Percentiles rank a stretch among this genome's conserved stretches.
These are phyloP conservation scores for Stichodactyla helianthus DNA, from an alignment of 64 coral and sea anemone species.

Conservation along the genomic window DNA sequence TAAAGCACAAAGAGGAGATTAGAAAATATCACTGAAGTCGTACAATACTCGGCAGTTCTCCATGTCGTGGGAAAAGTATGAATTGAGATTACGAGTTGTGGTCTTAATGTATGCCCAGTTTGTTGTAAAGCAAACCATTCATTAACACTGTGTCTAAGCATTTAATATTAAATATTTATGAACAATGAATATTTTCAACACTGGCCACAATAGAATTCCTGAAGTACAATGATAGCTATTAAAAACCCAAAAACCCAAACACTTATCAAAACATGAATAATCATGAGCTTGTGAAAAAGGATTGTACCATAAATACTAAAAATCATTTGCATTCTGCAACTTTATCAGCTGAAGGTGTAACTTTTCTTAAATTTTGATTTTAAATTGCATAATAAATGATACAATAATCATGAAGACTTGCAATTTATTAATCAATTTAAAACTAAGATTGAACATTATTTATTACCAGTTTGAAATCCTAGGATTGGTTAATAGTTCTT, in stretches of 20 bases:
- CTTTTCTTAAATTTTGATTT: too few species aligned
- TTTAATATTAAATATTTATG: not conserved
- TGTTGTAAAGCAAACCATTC: not conserved
- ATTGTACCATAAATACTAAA: too few species aligned
- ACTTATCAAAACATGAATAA: not conserved
- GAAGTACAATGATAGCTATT: not conserved
- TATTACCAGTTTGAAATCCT: too few species aligned
- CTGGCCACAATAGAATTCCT: not conserved
- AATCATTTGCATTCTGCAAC: too few species aligned
- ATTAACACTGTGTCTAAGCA: not conserved
- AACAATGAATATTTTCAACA: not conserved
- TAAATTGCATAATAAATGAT: too few species aligned
- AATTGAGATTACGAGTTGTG: not conserved
- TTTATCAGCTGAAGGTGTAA: too few species aligned
- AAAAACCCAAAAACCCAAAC: too few species aligned
- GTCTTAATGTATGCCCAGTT: not conserved
- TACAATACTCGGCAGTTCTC: not conserved
- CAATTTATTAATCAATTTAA: too few species aligned
- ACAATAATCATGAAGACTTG: too few species aligned
- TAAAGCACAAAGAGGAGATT: not conserved
- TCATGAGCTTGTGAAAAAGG: too few species aligned
- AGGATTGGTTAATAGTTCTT: too few species aligned
- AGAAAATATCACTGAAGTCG: constrained; percentile 21
- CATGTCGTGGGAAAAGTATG: not conserved
- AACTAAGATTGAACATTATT: too few species aligned